A percentile compares a stretch with the other conserved stretches of the same genome.
phyloP scores from a whole-genome alignment of 2,888 invertebrate genomes.

The Eilema caniola region DNA sequence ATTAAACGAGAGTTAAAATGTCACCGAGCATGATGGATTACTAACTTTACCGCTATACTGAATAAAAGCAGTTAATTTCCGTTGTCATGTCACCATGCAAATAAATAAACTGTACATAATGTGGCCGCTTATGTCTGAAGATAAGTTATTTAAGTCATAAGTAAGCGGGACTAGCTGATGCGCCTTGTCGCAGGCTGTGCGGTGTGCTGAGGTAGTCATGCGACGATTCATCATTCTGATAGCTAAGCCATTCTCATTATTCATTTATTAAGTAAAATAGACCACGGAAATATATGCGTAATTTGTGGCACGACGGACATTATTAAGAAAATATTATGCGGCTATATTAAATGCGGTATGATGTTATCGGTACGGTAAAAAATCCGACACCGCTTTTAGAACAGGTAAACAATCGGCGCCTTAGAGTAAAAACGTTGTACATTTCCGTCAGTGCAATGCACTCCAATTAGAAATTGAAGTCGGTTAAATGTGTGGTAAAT shows the following conservation, averaged over 20 bases:
- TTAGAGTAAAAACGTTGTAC: constrained; percentile 7
- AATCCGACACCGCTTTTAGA: constrained; percentile 1
- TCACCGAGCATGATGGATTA: constrained; percentile 63
- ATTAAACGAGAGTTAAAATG: constrained; percentile 65
- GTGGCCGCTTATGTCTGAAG: constrained; percentile 26
- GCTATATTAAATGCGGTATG: background rate
- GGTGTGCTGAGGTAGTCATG: constrained; percentile 23
- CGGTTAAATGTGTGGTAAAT: constrained; percentile 7
- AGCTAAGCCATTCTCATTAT: constrained; percentile 24
- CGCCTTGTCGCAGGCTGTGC: constrained; percentile 16
- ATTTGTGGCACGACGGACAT: background rate
- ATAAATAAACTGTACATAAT: constrained; percentile 45
- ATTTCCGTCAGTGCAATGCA: constrained; percentile 13
- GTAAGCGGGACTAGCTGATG: constrained; percentile 15
- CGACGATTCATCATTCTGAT: constrained; percentile 39
- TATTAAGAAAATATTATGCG: background rate
- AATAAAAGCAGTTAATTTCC: constrained; percentile 58
- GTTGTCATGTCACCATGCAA: constrained; percentile 48
- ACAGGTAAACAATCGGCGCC: constrained; percentile 3
- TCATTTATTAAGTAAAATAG: constrained; percentile 21
- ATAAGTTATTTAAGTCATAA: constrained; percentile 14
- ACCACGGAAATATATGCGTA: constrained; percentile 3
- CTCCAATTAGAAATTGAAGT: constrained; percentile 4
- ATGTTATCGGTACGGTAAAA: constrained; percentile 3
- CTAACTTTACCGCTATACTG: constrained; percentile 50